A percentile compares a stretch with the other conserved stretches of the same genome.
phyloP scores from a whole-genome alignment of 2,888 invertebrate genomes.

The Amphipoea lucens region DNA sequence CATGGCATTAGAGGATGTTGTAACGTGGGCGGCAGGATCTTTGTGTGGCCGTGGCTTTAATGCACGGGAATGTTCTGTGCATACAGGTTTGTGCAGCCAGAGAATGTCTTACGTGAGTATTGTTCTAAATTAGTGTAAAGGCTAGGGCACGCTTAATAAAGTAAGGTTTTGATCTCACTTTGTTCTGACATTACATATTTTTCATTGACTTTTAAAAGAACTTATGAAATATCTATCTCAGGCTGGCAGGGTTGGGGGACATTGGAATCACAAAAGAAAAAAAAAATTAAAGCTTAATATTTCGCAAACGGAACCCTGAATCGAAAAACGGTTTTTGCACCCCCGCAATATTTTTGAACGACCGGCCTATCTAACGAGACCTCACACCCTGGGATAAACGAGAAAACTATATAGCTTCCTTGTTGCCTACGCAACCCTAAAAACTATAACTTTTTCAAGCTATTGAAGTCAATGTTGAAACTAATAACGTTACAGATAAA shows the following conservation, averaged over 20 bases:
- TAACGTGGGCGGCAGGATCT: neutral
- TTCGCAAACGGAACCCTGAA: too few relatives aligned
- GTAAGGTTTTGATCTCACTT: neutral
- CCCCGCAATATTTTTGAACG: neutral
- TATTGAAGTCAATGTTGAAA: neutral
- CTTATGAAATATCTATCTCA: neutral
- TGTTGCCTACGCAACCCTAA: neutral
- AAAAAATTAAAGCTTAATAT: neutral
- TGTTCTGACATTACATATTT: neutral
- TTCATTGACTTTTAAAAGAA: neutral
- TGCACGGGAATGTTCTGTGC: conserved; percentile 9
- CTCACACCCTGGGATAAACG: neutral
- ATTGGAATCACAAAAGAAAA: too few relatives aligned
- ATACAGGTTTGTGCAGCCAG: conserved; percentile 1
- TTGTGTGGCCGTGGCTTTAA: conserved; percentile 12
- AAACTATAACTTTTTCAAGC: neutral
- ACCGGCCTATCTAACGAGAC: neutral
- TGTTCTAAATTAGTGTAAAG: conserved; percentile 2
- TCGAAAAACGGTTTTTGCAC: too few relatives aligned
- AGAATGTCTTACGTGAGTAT: conserved; percentile 24
- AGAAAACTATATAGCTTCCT: neutral
- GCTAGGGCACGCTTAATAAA: neutral
- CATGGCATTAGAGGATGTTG: conserved; percentile 35
- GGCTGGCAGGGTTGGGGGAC: neutral
- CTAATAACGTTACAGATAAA: conserved; percentile 1